Evolutionary conservation across 1,140 invertebrate genomes (phyloP).

Genomic region (Lucilia sericata): DNA sequence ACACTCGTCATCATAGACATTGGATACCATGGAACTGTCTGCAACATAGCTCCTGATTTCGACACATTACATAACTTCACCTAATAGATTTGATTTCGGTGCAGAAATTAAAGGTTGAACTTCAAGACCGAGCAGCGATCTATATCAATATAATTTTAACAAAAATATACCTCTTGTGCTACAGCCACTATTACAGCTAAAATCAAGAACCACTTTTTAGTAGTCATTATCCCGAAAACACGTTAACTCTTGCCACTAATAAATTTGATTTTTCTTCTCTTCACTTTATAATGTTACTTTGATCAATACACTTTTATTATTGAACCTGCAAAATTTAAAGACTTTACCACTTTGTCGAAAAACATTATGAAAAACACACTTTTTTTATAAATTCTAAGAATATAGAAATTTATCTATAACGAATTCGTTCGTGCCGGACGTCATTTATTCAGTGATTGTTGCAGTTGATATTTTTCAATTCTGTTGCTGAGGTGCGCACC

Average conservation of each 20-base stretch:
- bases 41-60: no score
- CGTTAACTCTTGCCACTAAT: not conserved
- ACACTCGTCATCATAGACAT: no score
- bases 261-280: not conserved
- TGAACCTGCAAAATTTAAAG: conserved; percentile 1
- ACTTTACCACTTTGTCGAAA: not conserved
- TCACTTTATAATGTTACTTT: not conserved
- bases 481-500: no score
- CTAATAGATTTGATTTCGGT: not conserved
- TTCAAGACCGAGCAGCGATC: no score
- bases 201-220: not conserved
- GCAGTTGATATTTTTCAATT: not conserved
- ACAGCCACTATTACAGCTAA: not conserved
- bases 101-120: no score
- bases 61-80: no score
- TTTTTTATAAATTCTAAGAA: not conserved
- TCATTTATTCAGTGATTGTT: not conserved
- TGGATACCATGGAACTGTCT: no score
- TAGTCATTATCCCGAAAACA: not conserved
- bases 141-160: no score
- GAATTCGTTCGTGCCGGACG: conserved; percentile 18
- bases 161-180: not conserved
- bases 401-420: not conserved
- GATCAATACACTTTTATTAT: not conserved
- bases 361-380: not conserved